phyloP scores from a whole-genome alignment of 2,888 invertebrate genomes.

The Pycnomerus fuliginosus region DNA sequence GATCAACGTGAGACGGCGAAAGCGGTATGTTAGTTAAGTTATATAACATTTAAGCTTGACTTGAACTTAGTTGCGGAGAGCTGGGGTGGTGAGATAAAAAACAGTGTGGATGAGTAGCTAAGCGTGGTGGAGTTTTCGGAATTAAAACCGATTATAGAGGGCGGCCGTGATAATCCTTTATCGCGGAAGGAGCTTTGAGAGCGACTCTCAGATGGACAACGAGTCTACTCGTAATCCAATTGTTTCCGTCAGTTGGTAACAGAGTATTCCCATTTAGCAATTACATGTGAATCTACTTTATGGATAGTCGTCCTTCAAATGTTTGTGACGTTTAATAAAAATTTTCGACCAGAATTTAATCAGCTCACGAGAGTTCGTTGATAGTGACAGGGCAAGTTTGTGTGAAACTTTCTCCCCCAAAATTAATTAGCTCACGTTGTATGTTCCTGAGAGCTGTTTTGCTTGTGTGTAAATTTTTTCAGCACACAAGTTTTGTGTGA shows the following conservation, averaged over 20 bases:
- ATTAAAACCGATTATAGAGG: constrained; percentile 16
- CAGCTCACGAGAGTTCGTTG: background rate
- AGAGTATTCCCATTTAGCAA: constrained; percentile 37
- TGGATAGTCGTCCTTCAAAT: constrained; percentile 29
- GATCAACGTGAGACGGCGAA: too few relatives aligned
- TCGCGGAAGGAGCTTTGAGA: constrained; percentile 24
- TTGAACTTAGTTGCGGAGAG: too few relatives aligned
- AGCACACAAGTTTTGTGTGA: too few relatives aligned
- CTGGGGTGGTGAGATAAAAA: too few relatives aligned
- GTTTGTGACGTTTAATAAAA: background rate
- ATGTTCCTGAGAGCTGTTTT: too few relatives aligned
- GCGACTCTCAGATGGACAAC: constrained; percentile 27
- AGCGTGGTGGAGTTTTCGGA: constrained; percentile 14
- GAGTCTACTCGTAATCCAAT: constrained; percentile 31
- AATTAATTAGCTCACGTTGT: constrained; percentile 21
- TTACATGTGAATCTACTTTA: constrained; percentile 42
- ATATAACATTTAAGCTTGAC: too few relatives aligned
- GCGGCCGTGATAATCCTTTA: constrained; percentile 19
- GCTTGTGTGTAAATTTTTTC: too few relatives aligned
- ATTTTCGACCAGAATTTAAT: constrained; percentile 8
- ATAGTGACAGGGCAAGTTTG: constrained; percentile 16
- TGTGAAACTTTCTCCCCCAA: constrained; percentile 8
- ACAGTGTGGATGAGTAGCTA: constrained; percentile 9
- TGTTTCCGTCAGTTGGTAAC: constrained; percentile 30
- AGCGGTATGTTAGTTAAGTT: too few relatives aligned